Conservation (phyloP, 1,140 invertebrate genomes). For the Sarcophaga bullata region DNA sequence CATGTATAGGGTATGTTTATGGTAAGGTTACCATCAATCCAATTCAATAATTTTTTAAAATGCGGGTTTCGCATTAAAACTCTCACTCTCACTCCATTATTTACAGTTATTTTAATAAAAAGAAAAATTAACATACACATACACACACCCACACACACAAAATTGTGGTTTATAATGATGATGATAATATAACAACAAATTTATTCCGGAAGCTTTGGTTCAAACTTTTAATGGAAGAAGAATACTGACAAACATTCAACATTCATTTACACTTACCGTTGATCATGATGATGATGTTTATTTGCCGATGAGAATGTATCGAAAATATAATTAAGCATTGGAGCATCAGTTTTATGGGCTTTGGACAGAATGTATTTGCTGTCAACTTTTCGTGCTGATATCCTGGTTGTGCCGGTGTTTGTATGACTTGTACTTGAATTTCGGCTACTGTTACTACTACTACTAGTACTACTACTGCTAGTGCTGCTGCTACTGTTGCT, state of each 20-base stretch:
- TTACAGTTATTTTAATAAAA: too few relatives aligned
- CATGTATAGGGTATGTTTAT: too few relatives aligned
- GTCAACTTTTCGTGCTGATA: slow-evolving; percentile 57
- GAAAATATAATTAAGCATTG: slow-evolving; percentile 79
- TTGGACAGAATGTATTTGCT: slow-evolving; percentile 58
- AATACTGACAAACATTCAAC: background rate
- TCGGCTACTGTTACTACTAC: slow-evolving; percentile 36
- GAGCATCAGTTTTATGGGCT: slow-evolving; percentile 71
- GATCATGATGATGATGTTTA: slow-evolving; percentile 73
- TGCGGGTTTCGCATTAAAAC: too few relatives aligned
- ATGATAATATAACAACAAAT: too few relatives aligned
- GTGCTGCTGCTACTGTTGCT: slow-evolving; percentile 55
- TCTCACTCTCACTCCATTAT: too few relatives aligned
- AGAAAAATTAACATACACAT: too few relatives aligned
- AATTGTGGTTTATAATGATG: too few relatives aligned
- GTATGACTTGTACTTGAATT: background rate
- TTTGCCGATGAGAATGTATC: slow-evolving; percentile 74
- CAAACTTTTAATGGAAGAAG: too few relatives aligned
- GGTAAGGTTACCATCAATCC: too few relatives aligned
- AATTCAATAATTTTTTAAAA: too few relatives aligned
- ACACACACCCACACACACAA: too few relatives aligned
- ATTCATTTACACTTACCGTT: slow-evolving; percentile 65
- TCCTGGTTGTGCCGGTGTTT: background rate
- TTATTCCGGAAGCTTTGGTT: too few relatives aligned
- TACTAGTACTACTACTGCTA: slow-evolving; percentile 55